Conservation (phyloP, 1,140 invertebrate genomes). For the Reticulitermes speratus region DNA sequence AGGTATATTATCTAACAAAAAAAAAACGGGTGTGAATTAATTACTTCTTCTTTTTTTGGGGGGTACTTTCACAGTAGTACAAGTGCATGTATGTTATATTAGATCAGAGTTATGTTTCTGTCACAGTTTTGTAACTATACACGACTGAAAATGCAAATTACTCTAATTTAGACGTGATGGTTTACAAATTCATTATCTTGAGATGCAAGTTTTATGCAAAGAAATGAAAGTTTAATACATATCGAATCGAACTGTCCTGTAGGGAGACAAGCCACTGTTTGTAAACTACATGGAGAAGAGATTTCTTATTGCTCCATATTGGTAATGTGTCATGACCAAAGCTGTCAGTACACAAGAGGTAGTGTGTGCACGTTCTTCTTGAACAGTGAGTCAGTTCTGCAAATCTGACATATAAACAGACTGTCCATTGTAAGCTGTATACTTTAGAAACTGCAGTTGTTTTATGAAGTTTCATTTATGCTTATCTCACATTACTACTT, state of each 20-base stretch:
- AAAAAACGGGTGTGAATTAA: slow-evolving; percentile 32
- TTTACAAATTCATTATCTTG: not conserved
- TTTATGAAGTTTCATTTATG: too few relatives aligned
- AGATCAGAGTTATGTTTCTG: not conserved
- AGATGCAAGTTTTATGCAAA: not conserved
- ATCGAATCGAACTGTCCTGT: not conserved
- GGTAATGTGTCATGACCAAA: too few relatives aligned
- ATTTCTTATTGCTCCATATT: not conserved
- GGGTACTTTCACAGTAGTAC: not conserved
- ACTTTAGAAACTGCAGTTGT: too few relatives aligned
- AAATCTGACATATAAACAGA: too few relatives aligned
- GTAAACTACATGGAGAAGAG: not conserved
- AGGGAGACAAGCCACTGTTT: not conserved
- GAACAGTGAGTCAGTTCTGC: too few relatives aligned
- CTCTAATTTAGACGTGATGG: not conserved
- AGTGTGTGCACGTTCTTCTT: too few relatives aligned
- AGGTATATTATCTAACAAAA: slow-evolving; percentile 29
- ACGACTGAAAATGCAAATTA: not conserved
- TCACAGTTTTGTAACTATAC: not conserved
- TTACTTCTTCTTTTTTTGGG: slow-evolving; percentile 18
- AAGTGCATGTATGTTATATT: slow-evolving; percentile 14
- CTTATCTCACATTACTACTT: too few relatives aligned
- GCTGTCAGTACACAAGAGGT: too few relatives aligned
- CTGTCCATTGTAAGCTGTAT: too few relatives aligned
- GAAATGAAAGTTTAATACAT: not conserved